Conservation (phyloP, 2,888 invertebrate genomes). For the Elgonia sp. region DNA sequence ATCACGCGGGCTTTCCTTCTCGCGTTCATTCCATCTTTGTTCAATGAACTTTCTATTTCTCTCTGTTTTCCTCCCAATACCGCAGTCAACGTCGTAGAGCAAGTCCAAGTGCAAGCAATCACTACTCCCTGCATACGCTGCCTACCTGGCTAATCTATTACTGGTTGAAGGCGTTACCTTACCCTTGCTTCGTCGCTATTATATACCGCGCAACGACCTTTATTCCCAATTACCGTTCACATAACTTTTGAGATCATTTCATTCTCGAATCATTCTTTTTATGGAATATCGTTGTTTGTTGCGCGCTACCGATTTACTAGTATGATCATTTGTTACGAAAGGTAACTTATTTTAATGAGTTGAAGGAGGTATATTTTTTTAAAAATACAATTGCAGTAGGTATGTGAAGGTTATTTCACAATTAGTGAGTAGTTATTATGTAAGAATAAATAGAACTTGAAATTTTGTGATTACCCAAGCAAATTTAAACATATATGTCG, state of each 20-base stretch:
- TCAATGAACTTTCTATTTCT: slow-evolving; percentile 40
- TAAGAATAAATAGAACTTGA: too few relatives aligned
- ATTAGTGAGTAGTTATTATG: background rate
- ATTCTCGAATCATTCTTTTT: slow-evolving; percentile 63
- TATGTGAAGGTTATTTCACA: background rate
- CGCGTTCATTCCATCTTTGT: slow-evolving; percentile 55
- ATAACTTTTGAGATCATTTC: slow-evolving; percentile 72
- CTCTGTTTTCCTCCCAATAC: slow-evolving; percentile 58
- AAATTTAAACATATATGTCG: too few relatives aligned
- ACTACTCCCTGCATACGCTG: slow-evolving; percentile 76
- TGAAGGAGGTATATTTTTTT: background rate
- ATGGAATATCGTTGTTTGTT: slow-evolving; percentile 40
- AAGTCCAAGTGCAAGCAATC: slow-evolving; percentile 83
- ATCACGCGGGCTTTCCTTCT: slow-evolving; percentile 69
- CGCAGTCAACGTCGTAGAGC: slow-evolving; percentile 78
- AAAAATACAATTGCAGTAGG: too few relatives aligned
- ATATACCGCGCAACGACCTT: slow-evolving; percentile 77
- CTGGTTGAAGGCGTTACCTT: slow-evolving; percentile 80
- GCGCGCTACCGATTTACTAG: slow-evolving; percentile 44
- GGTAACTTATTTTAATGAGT: slow-evolving; percentile 34
- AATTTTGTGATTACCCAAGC: too few relatives aligned
- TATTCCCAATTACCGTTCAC: slow-evolving; percentile 75
- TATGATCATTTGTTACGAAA: slow-evolving; percentile 39
- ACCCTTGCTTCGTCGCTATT: slow-evolving; percentile 77
- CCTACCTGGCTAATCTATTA: slow-evolving; percentile 79